Evolutionary conservation across 2,113 vertebrate genomes (phyloP), one percentile per base, ranked within the genome.

Genomic region (Platysteira castanea): DNA sequence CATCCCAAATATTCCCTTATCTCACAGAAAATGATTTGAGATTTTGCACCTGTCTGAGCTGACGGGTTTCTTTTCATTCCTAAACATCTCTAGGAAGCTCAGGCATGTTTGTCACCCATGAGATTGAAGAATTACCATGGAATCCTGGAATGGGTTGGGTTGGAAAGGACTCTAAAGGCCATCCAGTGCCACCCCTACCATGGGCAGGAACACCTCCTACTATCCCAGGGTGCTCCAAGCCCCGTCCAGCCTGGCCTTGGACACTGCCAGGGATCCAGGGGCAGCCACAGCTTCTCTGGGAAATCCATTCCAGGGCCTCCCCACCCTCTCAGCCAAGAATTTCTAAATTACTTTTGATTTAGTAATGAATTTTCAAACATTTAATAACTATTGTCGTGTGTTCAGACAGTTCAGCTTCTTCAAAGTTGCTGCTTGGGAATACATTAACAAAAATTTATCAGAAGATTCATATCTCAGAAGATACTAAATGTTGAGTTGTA

Each of bases 171-270:
- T 11, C 63, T 6, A 47, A 41, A 70, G 2, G 15, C 6, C 47
- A 24, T 13, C 33, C 46, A 44, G 27, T 27, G 21, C 17, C 60
- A n/a, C 11, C 8, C 49, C 42, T 84, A 23, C 24, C 71, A 50
- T 6, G 44, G 11, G 11, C 26, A 50, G 6, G 37, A 37, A 44
- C 37, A 44, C 6, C 8, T 78, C 0, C 13, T 28, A 23, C 13
- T 3, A 0, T 11, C n/a, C 16, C 64, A 87, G 56, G 20, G 0
- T 70, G n/a, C 13, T 63, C 84, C 81, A 24, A 42, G 11, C 44
- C 15, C 9, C 10, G 44, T n/a, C 53, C 71, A 78, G 0, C 54
- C 47, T 41, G 28, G 11, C 41, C 56, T 37, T 6, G 65, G 39
- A 0, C 41, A 54, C 5, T 70, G 0, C 65, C 56, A 87, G 47